phyloP scores from a whole-genome alignment of 1,140 invertebrate species.

The Patella vulgata region DNA sequence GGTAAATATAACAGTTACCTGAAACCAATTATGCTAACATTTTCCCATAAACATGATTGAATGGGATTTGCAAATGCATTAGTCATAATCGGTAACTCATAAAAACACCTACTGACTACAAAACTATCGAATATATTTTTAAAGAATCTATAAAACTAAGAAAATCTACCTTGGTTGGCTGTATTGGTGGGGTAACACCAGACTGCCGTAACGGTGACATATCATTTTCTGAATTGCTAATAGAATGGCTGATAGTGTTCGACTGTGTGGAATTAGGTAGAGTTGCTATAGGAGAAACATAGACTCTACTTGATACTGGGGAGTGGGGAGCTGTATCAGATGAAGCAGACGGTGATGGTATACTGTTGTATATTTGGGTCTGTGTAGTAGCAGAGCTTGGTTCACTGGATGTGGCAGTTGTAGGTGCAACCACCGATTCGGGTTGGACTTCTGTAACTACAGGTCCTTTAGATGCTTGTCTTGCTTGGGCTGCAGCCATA shows the following conservation, averaged over 20 bases:
- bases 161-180: slow-evolving; percentile 3
- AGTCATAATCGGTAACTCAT: no score
- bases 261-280: not conserved
- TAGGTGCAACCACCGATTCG: slow-evolving; percentile 17
- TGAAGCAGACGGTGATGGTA: slow-evolving; percentile 20
- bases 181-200: slow-evolving; percentile 5
- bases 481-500: slow-evolving; percentile 1
- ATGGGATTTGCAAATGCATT: no score
- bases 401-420: slow-evolving; percentile 21
- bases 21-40: no score
- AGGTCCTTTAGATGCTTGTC: no score
- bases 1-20: no score
- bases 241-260: not conserved
- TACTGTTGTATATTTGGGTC: slow-evolving; percentile 15
- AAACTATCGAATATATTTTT: no score
- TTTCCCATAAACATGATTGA: no score
- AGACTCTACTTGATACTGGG: slow-evolving; percentile 66
- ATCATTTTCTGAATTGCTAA: no score
- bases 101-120: no score
- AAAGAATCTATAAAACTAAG: no score
- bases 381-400: slow-evolving; percentile 22
- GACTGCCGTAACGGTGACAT: slow-evolving; percentile 14
- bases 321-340: slow-evolving; percentile 38
- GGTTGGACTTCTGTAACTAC: not conserved
- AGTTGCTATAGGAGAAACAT: slow-evolving; percentile 35